Percentiles rank a stretch among this genome's conserved stretches.
Conservation (phyloP, 2,797 vertebrate genomes). For the Acridotheres tristis region DNA sequence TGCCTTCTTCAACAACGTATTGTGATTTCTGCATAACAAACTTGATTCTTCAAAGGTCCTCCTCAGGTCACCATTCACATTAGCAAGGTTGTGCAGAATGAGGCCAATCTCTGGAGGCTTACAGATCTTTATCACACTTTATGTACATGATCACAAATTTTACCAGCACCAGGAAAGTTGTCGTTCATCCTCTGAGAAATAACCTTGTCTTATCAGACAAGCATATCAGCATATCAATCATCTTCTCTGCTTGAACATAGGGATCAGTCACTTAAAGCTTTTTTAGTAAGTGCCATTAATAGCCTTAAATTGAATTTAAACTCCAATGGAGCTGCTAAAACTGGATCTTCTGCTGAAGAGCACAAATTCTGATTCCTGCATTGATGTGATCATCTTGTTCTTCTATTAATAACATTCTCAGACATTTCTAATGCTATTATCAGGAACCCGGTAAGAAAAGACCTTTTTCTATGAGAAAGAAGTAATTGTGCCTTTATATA, state of each 20-base stretch:
- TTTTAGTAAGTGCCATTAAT: neutral
- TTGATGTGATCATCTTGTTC: neutral
- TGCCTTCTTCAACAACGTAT: neutral
- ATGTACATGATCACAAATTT: neutral
- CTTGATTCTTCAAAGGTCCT: neutral
- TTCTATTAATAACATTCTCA: neutral
- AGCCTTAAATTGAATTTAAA: neutral
- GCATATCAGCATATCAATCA: neutral
- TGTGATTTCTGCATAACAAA: neutral
- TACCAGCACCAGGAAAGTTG: neutral
- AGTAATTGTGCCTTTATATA: neutral
- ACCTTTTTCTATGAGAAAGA: neutral
- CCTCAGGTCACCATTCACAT: neutral
- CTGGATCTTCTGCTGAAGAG: neutral
- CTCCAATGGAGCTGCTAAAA: neutral
- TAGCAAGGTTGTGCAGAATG: neutral
- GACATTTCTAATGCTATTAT: neutral
- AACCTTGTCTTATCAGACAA: neutral
- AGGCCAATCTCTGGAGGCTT: neutral
- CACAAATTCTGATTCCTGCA: neutral
- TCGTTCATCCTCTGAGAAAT: neutral
- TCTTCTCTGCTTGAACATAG: neutral
- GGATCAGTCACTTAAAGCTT: neutral
- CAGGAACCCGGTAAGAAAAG: neutral
- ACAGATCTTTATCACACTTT: neutral